Base-by-base conservation (phyloP, 1,140 invertebrate genomes). In the Aphis craccivora region DNA sequence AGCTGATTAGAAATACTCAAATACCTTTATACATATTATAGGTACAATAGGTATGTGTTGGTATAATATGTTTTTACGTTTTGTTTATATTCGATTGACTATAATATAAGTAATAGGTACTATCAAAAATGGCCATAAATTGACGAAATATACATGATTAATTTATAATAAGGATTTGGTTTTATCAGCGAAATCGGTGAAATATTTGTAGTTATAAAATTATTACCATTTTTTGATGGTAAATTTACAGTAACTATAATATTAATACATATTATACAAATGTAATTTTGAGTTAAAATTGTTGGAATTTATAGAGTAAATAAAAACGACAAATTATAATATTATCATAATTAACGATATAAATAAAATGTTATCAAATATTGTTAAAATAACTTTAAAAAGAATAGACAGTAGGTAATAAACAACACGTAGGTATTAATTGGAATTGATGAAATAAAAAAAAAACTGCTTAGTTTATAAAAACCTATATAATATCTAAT, bases 1-100 rank as follows among this genome's bases (percentile, higher is more conserved):
- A 45, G n/a, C 67, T 48, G 67, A 91, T 83, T 76, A 91, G 8
- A 91, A 76, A 81, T 91, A 83, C 60, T 67, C 83, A 91, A 76
- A 81, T 91, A 83, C 60, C 90, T 91, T 91, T 91, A 76, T 83
- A 51, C 7, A 81, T 25, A 51, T n/a, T 48, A 48, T 91, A 53
- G 25, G 7, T 9, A 30, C 25, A 11, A 67, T n/a, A 60, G 7
- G 55, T 60, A 53, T 48, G 48, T 53, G 48, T 89, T 35, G 11
- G 18, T 30, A 1, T 22, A 22, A 53, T 53, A 89, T 53, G 48
- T 53, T 88, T 76, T 88, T 90, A 90, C 51, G 9, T 76, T 91
- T 87, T 90, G 48, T 55, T 48, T 53, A 35, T 55, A 40, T 67
- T 43, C 4, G 0, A 67, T 76, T 91, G 40, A 53, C 87, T 37